phyloP scores from a whole-genome alignment of 2,888 invertebrate species.

The Amiota communis region DNA sequence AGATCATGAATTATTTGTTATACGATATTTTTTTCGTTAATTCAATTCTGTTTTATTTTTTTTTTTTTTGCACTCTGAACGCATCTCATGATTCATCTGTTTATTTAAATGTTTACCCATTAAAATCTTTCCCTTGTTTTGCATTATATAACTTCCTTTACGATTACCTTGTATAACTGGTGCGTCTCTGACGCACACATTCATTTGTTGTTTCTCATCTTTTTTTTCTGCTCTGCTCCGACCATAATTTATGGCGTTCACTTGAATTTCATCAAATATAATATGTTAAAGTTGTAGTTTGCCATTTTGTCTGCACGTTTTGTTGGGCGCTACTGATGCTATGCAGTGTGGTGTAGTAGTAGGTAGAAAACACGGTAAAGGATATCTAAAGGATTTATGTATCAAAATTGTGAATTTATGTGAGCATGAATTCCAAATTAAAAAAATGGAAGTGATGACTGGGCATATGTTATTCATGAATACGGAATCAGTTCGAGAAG shows the following conservation, averaged over 20 bases:
- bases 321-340: conserved; percentile 69
- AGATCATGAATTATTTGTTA: conserved; percentile 5
- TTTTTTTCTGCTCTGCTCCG: background rate
- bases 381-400: too few species aligned
- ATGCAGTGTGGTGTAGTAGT: conserved; percentile 54
- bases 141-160: background rate
- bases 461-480: too few species aligned
- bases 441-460: too few species aligned
- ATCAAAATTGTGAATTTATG: too few species aligned
- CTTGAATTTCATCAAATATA: conserved; percentile 41
- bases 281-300: conserved; percentile 36
- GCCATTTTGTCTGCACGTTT: conserved; percentile 64
- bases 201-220: background rate
- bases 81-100: background rate
- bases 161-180: background rate
- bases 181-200: too few species aligned
- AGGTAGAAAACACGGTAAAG: background rate
- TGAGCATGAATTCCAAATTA: too few species aligned
- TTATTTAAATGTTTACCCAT: background rate
- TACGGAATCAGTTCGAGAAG: too few species aligned
- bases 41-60: background rate
- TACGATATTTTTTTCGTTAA: conserved; percentile 1
- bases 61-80: background rate
- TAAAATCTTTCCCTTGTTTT: background rate
- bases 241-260: conserved; percentile 49